Conservation (phyloP, 2,113 vertebrate genomes). For the Procavia capensis region DNA sequence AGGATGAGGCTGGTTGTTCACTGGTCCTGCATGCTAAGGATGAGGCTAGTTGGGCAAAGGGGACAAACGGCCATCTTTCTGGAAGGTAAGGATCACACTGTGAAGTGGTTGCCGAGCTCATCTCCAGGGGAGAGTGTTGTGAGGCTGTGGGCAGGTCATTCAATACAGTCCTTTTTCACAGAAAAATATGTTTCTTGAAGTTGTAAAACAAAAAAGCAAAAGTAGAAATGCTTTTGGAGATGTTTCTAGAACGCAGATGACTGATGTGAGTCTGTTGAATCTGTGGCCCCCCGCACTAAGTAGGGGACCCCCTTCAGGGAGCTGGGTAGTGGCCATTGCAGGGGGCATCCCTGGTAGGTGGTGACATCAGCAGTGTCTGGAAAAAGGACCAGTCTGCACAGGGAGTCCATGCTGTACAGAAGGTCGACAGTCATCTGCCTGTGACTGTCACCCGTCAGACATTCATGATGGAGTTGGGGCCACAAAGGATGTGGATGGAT, state of each 20-base stretch:
- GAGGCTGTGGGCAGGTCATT: background rate
- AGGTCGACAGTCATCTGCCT: background rate
- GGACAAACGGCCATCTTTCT: background rate
- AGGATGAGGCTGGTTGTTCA: background rate
- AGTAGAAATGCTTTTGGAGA: background rate
- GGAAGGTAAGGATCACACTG: background rate
- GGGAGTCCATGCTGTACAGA: accelerated
- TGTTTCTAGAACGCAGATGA: background rate
- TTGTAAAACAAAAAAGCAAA: background rate
- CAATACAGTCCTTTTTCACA: background rate
- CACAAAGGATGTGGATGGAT: background rate
- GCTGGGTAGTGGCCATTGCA: background rate
- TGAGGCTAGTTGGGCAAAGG: background rate
- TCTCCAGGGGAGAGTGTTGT: background rate
- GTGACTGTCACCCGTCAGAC: background rate
- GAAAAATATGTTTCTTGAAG: background rate
- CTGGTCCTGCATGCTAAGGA: no score
- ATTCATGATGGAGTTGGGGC: background rate
- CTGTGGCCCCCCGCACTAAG: background rate
- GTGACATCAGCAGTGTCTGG: background rate
- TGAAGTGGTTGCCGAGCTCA: background rate
- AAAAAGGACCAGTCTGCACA: background rate
- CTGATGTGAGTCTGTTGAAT: background rate
- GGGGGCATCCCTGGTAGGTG: background rate
- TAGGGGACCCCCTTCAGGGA: background rate